Evolutionary conservation across 2,113 vertebrate species (phyloP).

Genomic region (Cebus imitator): DNA sequence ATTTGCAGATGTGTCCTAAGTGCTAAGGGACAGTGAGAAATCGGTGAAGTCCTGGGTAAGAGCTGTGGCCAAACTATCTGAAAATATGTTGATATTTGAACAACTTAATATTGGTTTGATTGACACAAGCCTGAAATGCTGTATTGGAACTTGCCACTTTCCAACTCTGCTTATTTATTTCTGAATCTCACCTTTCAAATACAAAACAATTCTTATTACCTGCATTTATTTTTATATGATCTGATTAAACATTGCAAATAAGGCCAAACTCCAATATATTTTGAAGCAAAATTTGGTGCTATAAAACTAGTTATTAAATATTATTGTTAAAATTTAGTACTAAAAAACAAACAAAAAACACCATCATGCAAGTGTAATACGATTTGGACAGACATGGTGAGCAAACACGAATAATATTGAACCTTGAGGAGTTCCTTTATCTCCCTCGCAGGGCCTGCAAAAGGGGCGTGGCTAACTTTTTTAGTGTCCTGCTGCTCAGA

Average conservation of each 20-base stretch:
- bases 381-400: not conserved
- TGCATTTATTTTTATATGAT: not conserved
- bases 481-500: too few species aligned
- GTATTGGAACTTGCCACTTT: not conserved
- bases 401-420: not conserved
- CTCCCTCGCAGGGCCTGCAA: too few species aligned
- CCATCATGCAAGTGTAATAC: not conserved
- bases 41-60: not conserved
- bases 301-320: not conserved
- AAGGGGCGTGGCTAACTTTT: too few species aligned
- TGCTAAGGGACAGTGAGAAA: not conserved
- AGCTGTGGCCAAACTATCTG: not conserved
- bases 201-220: not conserved
- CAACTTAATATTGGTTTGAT: not conserved
- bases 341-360: not conserved
- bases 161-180: not conserved
- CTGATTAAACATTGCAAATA: not conserved
- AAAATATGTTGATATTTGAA: not conserved
- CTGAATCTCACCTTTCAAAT: not conserved
- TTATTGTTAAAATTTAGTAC: not conserved
- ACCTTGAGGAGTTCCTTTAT: too few species aligned
- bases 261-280: not conserved
- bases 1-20: rapidly evolving
- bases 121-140: not conserved
- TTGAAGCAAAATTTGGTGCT: not conserved